These are phyloP conservation scores for Nomada hirtipes DNA, from an alignment of 2,888 invertebrate genomes.

Conservation along the genomic window DNA sequence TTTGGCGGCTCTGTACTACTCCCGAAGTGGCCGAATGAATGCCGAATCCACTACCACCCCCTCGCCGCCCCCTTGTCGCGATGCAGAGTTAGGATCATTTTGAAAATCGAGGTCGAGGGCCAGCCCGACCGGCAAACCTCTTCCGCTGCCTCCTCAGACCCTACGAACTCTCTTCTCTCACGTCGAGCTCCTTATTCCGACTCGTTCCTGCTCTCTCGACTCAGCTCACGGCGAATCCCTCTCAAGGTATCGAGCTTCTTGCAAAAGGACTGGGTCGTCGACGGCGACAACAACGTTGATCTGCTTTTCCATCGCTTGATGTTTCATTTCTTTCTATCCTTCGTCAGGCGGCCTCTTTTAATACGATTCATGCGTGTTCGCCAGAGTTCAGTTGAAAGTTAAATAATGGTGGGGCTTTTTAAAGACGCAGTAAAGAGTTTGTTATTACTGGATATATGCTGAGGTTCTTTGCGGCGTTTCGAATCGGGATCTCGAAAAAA, in stretches of 20 bases:
- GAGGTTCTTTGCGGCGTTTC: neutral
- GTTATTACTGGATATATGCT: neutral
- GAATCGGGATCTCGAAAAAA: conserved; percentile 35
- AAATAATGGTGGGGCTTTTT: neutral
- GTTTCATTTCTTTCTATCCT: neutral
- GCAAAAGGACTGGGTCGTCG: conserved; percentile 48
- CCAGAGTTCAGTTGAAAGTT: conserved; percentile 3
- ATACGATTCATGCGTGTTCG: conserved; percentile 13
- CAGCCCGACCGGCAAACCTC: conserved; percentile 49
- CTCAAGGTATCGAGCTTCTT: conserved; percentile 63
- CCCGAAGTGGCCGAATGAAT: conserved; percentile 70
- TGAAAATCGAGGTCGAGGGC: conserved; percentile 74
- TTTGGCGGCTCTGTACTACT: conserved; percentile 71
- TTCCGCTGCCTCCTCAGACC: conserved; percentile 37
- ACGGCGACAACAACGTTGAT: conserved; percentile 52
- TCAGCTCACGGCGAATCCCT: conserved; percentile 59
- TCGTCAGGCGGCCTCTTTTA: neutral
- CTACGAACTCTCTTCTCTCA: neutral
- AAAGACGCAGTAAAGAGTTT: neutral
- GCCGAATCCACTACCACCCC: conserved; percentile 46
- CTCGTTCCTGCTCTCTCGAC: conserved; percentile 61
- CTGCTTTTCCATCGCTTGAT: conserved; percentile 29
- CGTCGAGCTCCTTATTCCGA: conserved; percentile 51
- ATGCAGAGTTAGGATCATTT: conserved; percentile 68
- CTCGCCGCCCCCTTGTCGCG: conserved; percentile 63